These are phyloP conservation scores for Trichacis sp. DNA, from an alignment of 2,888 invertebrate genomes.

Conservation along the genomic window DNA sequence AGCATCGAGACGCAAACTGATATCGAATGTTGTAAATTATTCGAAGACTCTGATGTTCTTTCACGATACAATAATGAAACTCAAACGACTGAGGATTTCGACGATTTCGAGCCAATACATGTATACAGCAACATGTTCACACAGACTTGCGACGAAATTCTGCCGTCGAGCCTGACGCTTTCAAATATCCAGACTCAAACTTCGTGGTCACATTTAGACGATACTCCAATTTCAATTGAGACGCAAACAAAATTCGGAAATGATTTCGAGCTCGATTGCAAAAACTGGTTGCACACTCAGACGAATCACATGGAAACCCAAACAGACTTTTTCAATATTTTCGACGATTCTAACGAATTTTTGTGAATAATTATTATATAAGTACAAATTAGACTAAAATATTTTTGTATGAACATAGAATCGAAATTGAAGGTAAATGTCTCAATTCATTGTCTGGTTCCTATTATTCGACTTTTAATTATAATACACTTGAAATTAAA, in stretches of 20 bases:
- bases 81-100: constrained; percentile 71
- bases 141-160: constrained; percentile 72
- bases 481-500: too few relatives aligned
- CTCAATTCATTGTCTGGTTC: too few relatives aligned
- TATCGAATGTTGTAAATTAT: constrained; percentile 54
- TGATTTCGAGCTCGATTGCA: constrained; percentile 43
- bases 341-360: constrained; percentile 49
- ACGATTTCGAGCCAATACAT: constrained; percentile 64
- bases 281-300: constrained; percentile 61
- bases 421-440: too few relatives aligned
- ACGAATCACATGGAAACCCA: constrained; percentile 72
- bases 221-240: constrained; percentile 72
- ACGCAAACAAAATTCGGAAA: constrained; percentile 70
- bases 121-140: constrained; percentile 70
- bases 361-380: not conserved
- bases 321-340: constrained; percentile 68
- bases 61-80: constrained; percentile 72
- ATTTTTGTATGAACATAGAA: too few relatives aligned
- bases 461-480: too few relatives aligned
- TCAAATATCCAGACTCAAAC: constrained; percentile 78
- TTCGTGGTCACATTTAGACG: constrained; percentile 71
- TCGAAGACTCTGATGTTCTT: constrained; percentile 59
- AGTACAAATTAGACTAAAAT: too few relatives aligned
- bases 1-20: constrained; percentile 68
- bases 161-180: constrained; percentile 72